Evolutionary conservation across 2,888 invertebrate species (phyloP).

Genomic region (Rhorus exstirpatorius): DNA sequence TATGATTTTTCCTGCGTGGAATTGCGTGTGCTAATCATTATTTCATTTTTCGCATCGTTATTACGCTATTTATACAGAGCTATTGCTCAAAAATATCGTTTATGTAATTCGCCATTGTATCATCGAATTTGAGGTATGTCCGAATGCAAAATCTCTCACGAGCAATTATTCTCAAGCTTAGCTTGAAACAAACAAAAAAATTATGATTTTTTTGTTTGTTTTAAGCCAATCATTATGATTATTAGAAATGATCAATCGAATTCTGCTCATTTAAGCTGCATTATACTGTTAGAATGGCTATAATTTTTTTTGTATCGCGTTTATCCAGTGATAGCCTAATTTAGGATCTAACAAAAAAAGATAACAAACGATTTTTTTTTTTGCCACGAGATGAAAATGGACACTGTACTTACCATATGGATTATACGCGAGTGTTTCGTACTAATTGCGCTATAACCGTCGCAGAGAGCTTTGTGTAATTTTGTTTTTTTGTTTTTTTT

Average conservation of each 20-base stretch:
- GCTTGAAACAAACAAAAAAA: neutral
- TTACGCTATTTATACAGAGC: slow-evolving; percentile 48
- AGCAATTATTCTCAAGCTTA: neutral
- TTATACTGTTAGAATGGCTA: slow-evolving; percentile 19
- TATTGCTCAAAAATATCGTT: slow-evolving; percentile 43
- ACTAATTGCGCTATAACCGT: slow-evolving; percentile 24
- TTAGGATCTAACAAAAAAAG: slow-evolving; percentile 9
- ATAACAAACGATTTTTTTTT: slow-evolving; percentile 4
- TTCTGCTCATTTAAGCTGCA: slow-evolving; percentile 1
- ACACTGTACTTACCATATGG: slow-evolving; percentile 57
- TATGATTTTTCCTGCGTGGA: slow-evolving; percentile 45
- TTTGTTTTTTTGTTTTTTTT: neutral
- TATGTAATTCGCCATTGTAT: neutral
- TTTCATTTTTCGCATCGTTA: slow-evolving; percentile 20
- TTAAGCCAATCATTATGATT: neutral
- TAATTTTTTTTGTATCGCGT: slow-evolving; percentile 33
- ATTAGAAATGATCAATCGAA: neutral
- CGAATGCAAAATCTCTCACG: slow-evolving; percentile 4
- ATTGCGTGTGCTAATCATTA: slow-evolving; percentile 38
- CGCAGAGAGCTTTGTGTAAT: slow-evolving; percentile 11
- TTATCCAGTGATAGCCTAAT: neutral
- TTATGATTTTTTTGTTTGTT: neutral
- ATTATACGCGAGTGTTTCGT: slow-evolving; percentile 17
- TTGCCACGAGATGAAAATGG: slow-evolving; percentile 31
- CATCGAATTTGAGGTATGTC: neutral